Conservation (phyloP, 64 coral and sea anemone species). For the Porites lutea region DNA sequence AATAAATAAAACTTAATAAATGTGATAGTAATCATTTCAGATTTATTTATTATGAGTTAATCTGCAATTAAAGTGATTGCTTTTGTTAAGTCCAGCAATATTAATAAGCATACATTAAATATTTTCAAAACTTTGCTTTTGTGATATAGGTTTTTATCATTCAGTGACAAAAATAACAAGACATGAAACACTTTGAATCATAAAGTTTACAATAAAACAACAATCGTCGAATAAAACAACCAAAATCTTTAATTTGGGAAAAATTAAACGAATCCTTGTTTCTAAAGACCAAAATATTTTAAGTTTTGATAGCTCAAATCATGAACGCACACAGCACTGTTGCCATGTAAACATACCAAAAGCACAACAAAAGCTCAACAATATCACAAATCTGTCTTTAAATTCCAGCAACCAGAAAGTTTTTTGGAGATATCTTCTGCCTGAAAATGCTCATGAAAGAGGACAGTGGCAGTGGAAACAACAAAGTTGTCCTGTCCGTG, state of each 20-base stretch:
- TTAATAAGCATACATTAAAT: neutral
- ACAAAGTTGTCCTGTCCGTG: too few relatives aligned
- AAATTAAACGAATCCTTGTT: constrained; percentile 13
- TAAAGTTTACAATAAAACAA: constrained; percentile 21
- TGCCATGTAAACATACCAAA: neutral
- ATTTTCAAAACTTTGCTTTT: neutral
- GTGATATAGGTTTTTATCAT: neutral
- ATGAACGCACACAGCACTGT: constrained; percentile 12
- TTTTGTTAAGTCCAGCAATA: neutral
- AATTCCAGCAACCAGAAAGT: constrained; percentile 17
- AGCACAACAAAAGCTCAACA: constrained; percentile 3
- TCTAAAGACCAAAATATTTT: constrained; percentile 14
- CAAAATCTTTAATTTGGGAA: constrained; percentile 9
- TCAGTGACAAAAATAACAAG: constrained; percentile 19
- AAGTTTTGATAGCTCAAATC: constrained; percentile 19
- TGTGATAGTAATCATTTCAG: constrained; percentile 18
- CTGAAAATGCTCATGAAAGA: too few relatives aligned
- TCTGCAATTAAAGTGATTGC: constrained; percentile 11
- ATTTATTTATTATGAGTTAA: constrained; percentile 24
- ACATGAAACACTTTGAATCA: constrained; percentile 11
- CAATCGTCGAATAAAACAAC: neutral
- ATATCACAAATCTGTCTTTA: constrained; percentile 19
- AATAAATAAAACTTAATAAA: constrained; percentile 1
- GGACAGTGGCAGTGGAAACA: too few relatives aligned
- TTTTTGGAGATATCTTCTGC: neutral